Percentiles rank a stretch among this genome's conserved stretches.
These are phyloP conservation scores for Antennarius striatus DNA, from an alignment of 2,113 vertebrate genomes.

Conservation along the genomic window DNA sequence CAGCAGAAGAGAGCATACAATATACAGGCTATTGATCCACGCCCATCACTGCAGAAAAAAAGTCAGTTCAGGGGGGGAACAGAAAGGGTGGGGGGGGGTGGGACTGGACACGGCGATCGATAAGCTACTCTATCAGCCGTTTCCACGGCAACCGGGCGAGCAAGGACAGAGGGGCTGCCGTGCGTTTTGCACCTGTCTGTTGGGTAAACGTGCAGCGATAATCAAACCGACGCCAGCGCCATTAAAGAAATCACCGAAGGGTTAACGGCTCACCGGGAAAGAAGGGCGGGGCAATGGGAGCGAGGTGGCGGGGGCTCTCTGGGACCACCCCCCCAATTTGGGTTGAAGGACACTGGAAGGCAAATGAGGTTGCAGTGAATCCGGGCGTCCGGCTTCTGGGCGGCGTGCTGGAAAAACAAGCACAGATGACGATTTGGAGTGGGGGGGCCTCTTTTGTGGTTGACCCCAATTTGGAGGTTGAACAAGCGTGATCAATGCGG, in stretches of 20 bases:
- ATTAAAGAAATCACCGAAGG: slow-evolving; percentile 70
- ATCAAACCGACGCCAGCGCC: slow-evolving; percentile 70
- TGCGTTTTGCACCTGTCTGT: slow-evolving; percentile 82
- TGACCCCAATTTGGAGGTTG: slow-evolving; percentile 82
- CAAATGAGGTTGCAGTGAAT: slow-evolving; percentile 33
- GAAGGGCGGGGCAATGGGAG: slow-evolving; percentile 33
- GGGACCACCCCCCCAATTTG: slow-evolving; percentile 20
- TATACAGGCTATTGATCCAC: slow-evolving; percentile 84
- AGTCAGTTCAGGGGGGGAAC: slow-evolving; percentile 72
- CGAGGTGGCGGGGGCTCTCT: not conserved
- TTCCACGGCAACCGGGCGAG: slow-evolving; percentile 84
- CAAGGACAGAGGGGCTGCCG: slow-evolving; percentile 80
- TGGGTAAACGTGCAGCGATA: slow-evolving; percentile 73
- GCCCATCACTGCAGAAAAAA: slow-evolving; percentile 85
- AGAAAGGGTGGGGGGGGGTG: slow-evolving; percentile 23
- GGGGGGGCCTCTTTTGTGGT: slow-evolving; percentile 66
- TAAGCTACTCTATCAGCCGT: slow-evolving; percentile 87
- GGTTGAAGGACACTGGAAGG: slow-evolving; percentile 58
- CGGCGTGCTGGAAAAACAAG: slow-evolving; percentile 37
- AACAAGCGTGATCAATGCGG: slow-evolving; percentile 74
- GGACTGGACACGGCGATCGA: slow-evolving; percentile 85
- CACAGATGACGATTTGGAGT: slow-evolving; percentile 53
- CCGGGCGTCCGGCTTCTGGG: slow-evolving; percentile 16
- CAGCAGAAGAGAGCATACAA: slow-evolving; percentile 80
- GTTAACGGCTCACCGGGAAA: slow-evolving; percentile 51